These are phyloP conservation scores for Tachuris rubrigastra DNA, from an alignment of 2,113 vertebrate species.

Conservation along the genomic window DNA sequence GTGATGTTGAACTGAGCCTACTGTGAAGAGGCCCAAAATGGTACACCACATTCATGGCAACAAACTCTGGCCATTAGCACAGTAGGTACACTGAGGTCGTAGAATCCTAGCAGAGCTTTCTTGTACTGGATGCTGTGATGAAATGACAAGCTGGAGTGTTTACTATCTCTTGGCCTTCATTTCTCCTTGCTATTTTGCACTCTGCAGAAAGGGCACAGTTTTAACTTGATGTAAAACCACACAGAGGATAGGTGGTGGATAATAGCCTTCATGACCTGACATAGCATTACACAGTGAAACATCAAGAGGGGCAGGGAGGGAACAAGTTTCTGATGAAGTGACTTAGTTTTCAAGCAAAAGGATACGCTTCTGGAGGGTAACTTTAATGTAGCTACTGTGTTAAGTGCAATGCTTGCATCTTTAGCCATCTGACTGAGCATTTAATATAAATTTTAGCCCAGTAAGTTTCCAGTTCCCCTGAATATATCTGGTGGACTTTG, in stretches of 20 bases:
- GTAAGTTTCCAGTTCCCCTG: not conserved
- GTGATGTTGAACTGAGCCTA: not conserved
- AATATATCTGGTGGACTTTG: not conserved
- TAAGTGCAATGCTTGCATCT: not conserved
- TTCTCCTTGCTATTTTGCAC: not conserved
- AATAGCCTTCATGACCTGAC: not conserved
- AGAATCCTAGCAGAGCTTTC: not conserved
- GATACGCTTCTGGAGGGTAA: not conserved
- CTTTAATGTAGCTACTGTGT: not conserved
- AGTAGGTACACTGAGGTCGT: too few species aligned
- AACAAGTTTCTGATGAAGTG: not conserved
- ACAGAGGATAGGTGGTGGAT: fast-evolving
- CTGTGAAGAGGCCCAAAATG: not conserved
- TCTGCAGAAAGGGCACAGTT: not conserved
- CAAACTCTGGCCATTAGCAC: not conserved
- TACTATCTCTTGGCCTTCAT: not conserved
- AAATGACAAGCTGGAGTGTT: not conserved
- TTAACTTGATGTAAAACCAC: not conserved
- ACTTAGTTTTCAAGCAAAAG: not conserved
- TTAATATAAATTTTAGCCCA: not conserved
- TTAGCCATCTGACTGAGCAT: not conserved
- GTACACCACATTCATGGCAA: not conserved
- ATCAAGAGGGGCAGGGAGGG: not conserved
- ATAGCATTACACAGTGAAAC: not conserved
- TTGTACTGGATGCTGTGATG: not conserved